Conservation (phyloP, 2,113 vertebrate species). For the Paratilapia polleni region DNA sequence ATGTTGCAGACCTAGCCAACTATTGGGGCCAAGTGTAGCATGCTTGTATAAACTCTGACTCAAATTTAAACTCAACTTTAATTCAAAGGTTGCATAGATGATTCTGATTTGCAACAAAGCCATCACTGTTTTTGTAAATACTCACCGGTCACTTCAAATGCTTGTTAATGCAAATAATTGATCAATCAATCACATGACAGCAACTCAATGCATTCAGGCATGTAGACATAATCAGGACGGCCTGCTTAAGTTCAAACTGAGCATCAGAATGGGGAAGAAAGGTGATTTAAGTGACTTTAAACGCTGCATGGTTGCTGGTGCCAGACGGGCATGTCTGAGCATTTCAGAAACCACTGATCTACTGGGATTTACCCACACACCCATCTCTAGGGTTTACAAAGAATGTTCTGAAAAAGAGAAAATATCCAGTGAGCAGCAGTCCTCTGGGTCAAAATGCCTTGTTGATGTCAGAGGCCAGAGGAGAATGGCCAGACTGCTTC, state of each 20-base stretch:
- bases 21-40: neutral
- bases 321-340: neutral
- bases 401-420: neutral
- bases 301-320: neutral
- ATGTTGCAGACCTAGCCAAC: conserved; percentile 27
- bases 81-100: neutral
- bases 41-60: neutral
- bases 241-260: neutral
- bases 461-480: neutral
- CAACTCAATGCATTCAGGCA: neutral
- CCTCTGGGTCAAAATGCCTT: neutral
- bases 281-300: neutral
- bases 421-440: neutral
- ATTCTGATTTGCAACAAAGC: neutral
- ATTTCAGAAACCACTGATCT: neutral
- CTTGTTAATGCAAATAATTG: neutral
- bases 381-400: neutral
- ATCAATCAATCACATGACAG: neutral
- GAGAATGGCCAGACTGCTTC: neutral
- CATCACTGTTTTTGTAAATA: neutral
- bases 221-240: neutral
- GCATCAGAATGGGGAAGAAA: neutral
- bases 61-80: neutral
- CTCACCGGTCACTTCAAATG: neutral
- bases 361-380: neutral